Conservation (phyloP, 2,113 vertebrate genomes). For the Coreoperca whiteheadi region DNA sequence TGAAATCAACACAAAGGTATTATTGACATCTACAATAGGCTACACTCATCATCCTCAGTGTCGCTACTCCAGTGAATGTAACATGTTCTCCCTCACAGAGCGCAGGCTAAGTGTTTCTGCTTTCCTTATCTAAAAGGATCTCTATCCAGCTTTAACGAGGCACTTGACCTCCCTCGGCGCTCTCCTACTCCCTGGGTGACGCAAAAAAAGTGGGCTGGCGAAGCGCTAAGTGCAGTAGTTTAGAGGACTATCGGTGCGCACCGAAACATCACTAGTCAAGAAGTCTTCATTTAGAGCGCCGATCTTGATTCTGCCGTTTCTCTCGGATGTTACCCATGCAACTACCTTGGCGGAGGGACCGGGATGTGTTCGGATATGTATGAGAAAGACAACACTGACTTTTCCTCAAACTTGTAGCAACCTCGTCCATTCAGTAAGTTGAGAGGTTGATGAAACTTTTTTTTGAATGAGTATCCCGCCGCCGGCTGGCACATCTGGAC, state of each 20-base stretch:
- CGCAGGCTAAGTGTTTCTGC: conserved; percentile 59
- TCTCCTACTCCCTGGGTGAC: conserved; percentile 77
- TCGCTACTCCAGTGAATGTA: conserved; percentile 9
- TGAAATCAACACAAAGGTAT: background rate
- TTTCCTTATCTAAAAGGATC: conserved; percentile 74
- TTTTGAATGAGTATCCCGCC: conserved; percentile 75
- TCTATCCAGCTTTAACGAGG: conserved; percentile 70
- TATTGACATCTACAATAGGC: background rate
- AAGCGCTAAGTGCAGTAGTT: conserved; percentile 80
- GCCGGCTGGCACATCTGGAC: conserved; percentile 75
- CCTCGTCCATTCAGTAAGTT: conserved; percentile 52
- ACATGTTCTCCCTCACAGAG: conserved; percentile 32
- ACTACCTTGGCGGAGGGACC: conserved; percentile 55
- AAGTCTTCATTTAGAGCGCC: conserved; percentile 65
- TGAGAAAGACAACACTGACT: conserved; percentile 34
- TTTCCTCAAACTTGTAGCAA: conserved; percentile 52
- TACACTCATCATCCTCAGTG: conserved; percentile 15
- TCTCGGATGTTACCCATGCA: conserved; percentile 70
- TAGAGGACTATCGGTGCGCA: conserved; percentile 76
- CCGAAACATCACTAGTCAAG: conserved; percentile 71
- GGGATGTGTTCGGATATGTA: conserved; percentile 65
- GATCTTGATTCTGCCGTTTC: conserved; percentile 46
- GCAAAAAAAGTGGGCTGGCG: conserved; percentile 85
- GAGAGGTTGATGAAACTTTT: conserved; percentile 60
- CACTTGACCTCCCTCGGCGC: conserved; percentile 78